Base-by-base conservation (phyloP, 1,140 invertebrate species). In the Procambarus clarkii region DNA sequence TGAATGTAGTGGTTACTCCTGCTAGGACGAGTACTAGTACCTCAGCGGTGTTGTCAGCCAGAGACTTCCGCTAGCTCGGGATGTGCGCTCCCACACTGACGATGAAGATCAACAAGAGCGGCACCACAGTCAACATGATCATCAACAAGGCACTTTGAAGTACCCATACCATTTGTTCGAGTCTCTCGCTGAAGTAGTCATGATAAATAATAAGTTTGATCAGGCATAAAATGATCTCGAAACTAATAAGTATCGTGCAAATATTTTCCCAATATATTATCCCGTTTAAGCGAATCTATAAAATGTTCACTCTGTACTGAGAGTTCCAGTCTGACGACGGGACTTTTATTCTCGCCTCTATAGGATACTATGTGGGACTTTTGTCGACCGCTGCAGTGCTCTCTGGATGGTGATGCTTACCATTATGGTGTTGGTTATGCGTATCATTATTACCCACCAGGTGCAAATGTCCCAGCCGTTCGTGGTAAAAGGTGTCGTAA, bases 91-190 rank as follows among this genome's bases (percentile, higher is more conserved):
- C 8, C 13, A 54, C 50, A 9, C 13, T 54, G 4, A 48, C 5
- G 79, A 54, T 9, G 48, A 81, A 81, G 79, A 15, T 81, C 34
- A 54, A n/a, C 46, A 18, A 81, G 79, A n/a, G 21, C 79, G n/a
- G 21, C 44, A 13, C n/a, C 79, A 13, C 46, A 3, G 46, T 54
- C 46, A 48, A 3, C 3, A 18, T 81, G 48, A 15, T 48, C 79
- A 81, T 15, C 3, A n/a, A 15, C 4, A n/a, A 3, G n/a, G 8
- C 4, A 13, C 13, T 54, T 13, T 54, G 50, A 8, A 54, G 13
- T 54, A 5, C 13, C 50, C 8, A 9, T 24, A 34, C 77, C 15
- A 5, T 79, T 21, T 8, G 5, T 18, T 45, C 46, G 44, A 48
- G 8, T 48, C 3, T 34, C 13, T 15, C 44, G 48, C 48, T 34